Percentiles rank a stretch among this genome's conserved stretches.
Evolutionary conservation across 2,113 vertebrate genomes (phyloP).

Genomic region (Illadopsis cleaveri): DNA sequence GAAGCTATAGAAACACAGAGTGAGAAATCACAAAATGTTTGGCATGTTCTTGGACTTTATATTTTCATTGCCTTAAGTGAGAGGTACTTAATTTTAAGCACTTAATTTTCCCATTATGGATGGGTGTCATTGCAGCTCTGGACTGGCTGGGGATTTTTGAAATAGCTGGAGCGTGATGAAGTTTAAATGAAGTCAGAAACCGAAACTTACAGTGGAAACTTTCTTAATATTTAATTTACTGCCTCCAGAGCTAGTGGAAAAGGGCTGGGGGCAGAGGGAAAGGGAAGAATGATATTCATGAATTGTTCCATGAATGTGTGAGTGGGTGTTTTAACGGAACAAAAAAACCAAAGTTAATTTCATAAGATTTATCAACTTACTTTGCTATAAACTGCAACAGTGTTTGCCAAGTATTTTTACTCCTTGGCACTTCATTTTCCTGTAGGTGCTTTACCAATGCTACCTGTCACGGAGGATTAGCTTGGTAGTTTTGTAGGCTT

Average conservation of each 20-base stretch:
- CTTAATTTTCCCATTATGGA: neutral
- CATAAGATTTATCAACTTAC: neutral
- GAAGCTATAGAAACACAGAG: neutral
- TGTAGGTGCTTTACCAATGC: neutral
- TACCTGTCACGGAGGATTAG: neutral
- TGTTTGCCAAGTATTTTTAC: neutral
- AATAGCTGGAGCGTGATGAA: constrained; percentile 36
- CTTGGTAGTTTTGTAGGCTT: accelerated
- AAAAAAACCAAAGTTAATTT: neutral
- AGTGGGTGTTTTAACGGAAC: neutral
- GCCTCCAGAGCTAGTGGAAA: constrained; percentile 15
- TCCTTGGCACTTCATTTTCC: neutral
- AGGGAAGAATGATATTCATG: neutral
- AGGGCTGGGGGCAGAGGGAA: neutral
- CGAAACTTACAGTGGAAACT: constrained; percentile 41
- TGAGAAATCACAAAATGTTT: no score
- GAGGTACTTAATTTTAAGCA: constrained; percentile 23
- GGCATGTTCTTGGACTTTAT: no score
- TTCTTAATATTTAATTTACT: constrained; percentile 36
- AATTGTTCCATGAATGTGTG: neutral
- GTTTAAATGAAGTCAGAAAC: constrained; percentile 36
- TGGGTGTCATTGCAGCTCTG: neutral
- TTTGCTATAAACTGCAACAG: neutral
- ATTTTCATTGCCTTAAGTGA: neutral
- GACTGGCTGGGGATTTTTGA: constrained; percentile 14